Conservation (phyloP, 1,140 invertebrate genomes). For the Zaprionus inermis region DNA sequence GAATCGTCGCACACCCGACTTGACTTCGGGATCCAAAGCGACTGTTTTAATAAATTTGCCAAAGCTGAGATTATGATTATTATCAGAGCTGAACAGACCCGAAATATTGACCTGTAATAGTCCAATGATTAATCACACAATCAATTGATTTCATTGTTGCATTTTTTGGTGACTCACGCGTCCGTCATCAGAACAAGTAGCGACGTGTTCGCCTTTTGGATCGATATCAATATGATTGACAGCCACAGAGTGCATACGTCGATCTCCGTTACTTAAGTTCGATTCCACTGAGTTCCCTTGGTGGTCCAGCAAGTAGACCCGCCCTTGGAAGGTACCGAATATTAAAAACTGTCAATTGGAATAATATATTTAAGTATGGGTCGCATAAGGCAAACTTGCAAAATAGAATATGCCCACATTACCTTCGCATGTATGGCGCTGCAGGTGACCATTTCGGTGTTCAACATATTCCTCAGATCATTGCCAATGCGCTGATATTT, state of each 20-base stretch:
- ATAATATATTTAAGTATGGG: neutral
- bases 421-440: conserved; percentile 96
- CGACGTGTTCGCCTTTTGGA: conserved; percentile 88
- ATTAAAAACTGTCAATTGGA: conserved; percentile 92
- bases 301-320: conserved; percentile 95
- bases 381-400: neutral
- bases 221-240: conserved; percentile 98
- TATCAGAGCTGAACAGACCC: conserved; percentile 93
- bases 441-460: conserved; percentile 93
- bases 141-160: neutral
- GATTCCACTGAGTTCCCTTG: conserved; percentile 92
- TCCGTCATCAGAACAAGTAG: conserved; percentile 98
- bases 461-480: conserved; percentile 93
- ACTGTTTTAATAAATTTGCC: conserved; percentile 94
- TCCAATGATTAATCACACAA: neutral
- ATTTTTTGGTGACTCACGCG: conserved; percentile 86
- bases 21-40: conserved; percentile 93
- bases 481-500: conserved; percentile 96
- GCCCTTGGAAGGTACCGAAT: conserved; percentile 95
- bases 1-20: conserved; percentile 91
- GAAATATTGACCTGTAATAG: conserved; percentile 86
- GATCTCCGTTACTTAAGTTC: conserved; percentile 85
- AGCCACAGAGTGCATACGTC: conserved; percentile 92
- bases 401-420: neutral
- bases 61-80: conserved; percentile 91